Evolutionary conservation across 2,888 invertebrate genomes (phyloP).

Genomic region (Hirtodrosophila cameraria): DNA sequence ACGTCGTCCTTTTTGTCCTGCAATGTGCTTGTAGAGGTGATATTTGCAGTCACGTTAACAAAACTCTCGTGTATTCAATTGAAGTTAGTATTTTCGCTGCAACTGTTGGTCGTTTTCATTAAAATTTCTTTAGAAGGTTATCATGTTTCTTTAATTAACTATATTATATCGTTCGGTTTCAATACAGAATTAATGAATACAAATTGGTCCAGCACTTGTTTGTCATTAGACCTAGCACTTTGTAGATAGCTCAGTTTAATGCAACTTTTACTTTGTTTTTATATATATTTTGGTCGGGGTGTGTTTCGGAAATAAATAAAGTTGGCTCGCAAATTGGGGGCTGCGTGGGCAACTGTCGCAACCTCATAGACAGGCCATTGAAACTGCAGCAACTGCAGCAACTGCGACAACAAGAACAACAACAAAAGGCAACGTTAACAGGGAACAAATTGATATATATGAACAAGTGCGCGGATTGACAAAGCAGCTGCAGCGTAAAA

Average conservation of each 20-base stretch:
- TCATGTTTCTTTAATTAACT: neutral
- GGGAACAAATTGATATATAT: constrained; percentile 78
- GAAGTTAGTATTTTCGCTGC: constrained; percentile 31
- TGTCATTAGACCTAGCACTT: neutral
- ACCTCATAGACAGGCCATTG: constrained; percentile 15
- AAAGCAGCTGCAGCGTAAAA: constrained; percentile 76
- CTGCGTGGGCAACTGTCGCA: constrained; percentile 39
- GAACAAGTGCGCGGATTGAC: constrained; percentile 68
- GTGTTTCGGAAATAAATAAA: constrained; percentile 26
- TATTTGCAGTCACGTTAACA: constrained; percentile 29
- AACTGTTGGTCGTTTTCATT: constrained; percentile 39
- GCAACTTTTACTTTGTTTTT: constrained; percentile 1
- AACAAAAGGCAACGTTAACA: constrained; percentile 47
- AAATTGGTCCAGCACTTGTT: neutral
- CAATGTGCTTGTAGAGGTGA: constrained; percentile 41
- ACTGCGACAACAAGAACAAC: constrained; percentile 37
- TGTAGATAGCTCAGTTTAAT: constrained; percentile 6
- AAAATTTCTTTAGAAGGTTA: neutral
- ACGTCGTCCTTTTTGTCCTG: constrained; percentile 52
- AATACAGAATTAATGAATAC: neutral
- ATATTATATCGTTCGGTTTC: too few species aligned
- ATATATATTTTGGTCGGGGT: constrained; percentile 6
- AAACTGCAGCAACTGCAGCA: constrained; percentile 35
- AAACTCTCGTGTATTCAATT: constrained; percentile 54
- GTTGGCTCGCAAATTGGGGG: constrained; percentile 49